Conservation (phyloP, 2,888 invertebrate genomes). For the Perdita meconis region DNA sequence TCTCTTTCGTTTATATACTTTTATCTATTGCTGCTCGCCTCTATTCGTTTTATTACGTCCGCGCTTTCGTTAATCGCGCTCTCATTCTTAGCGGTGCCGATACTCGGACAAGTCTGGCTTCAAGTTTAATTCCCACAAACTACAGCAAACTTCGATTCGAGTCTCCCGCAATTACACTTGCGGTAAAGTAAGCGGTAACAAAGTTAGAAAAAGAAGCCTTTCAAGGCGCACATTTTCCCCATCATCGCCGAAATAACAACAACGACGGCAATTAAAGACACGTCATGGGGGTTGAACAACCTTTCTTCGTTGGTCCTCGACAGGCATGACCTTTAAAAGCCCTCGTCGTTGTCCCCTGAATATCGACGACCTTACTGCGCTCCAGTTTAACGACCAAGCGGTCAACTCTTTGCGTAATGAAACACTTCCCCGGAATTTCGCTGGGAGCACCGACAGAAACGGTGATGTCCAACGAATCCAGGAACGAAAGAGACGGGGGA, state of each 20-base stretch:
- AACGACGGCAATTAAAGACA: slow-evolving; percentile 46
- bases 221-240: neutral
- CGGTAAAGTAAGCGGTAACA: neutral
- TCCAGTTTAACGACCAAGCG: slow-evolving; percentile 17
- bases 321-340: slow-evolving; percentile 56
- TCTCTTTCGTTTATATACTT: slow-evolving; percentile 72
- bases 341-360: slow-evolving; percentile 56
- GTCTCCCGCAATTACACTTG: neutral
- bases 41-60: slow-evolving; percentile 61
- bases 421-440: neutral
- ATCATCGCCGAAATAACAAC: slow-evolving; percentile 10
- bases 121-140: neutral
- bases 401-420: neutral
- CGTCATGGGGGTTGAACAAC: slow-evolving; percentile 57
- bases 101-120: neutral
- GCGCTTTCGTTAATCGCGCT: slow-evolving; percentile 38
- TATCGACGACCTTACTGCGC: slow-evolving; percentile 41
- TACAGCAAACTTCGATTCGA: neutral
- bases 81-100: neutral
- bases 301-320: slow-evolving; percentile 59
- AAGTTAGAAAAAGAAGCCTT: slow-evolving; percentile 5
- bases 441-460: neutral
- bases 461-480: neutral
- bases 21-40: slow-evolving; percentile 69
- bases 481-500: neutral